Percentiles rank a stretch among this genome's conserved stretches.
Conservation (phyloP, 2,113 vertebrate species). For the Suricata suricatta region DNA sequence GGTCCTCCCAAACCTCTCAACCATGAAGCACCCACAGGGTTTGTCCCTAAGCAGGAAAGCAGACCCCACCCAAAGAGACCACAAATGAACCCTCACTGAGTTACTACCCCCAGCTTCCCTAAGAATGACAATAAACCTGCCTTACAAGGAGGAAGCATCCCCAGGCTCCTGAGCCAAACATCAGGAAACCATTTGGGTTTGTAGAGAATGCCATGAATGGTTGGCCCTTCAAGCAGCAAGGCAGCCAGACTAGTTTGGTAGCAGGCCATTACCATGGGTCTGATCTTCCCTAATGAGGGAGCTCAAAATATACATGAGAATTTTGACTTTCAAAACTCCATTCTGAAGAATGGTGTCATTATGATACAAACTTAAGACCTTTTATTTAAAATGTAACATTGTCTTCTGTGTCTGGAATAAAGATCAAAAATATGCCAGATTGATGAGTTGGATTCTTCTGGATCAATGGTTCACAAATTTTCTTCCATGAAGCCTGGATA, state of each 20-base stretch:
- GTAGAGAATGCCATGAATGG: conserved; percentile 5
- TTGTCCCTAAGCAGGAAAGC: not conserved
- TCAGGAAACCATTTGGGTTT: conserved; percentile 61
- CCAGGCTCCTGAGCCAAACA: conserved; percentile 42
- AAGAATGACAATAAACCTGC: conserved; percentile 52
- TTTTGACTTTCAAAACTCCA: not conserved
- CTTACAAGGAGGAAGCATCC: not conserved
- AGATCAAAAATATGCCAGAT: not conserved
- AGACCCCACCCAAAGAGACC: conserved; percentile 42
- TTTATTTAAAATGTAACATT: not conserved
- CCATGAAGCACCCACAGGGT: not conserved
- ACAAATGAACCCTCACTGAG: conserved; percentile 12
- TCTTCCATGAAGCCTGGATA: not conserved
- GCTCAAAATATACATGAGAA: not conserved
- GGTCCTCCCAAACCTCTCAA: conserved; percentile 25
- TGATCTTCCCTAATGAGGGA: not conserved
- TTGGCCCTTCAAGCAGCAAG: not conserved
- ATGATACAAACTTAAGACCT: not conserved
- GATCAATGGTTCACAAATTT: not conserved
- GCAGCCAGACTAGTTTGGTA: conserved; percentile 39
- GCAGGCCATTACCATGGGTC: not conserved
- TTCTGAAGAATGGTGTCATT: not conserved
- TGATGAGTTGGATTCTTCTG: not conserved
- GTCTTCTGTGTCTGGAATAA: not conserved
- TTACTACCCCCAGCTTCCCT: conserved; percentile 30